Conservation (phyloP, 1,140 invertebrate species). For the Cydia fagiglandana region DNA sequence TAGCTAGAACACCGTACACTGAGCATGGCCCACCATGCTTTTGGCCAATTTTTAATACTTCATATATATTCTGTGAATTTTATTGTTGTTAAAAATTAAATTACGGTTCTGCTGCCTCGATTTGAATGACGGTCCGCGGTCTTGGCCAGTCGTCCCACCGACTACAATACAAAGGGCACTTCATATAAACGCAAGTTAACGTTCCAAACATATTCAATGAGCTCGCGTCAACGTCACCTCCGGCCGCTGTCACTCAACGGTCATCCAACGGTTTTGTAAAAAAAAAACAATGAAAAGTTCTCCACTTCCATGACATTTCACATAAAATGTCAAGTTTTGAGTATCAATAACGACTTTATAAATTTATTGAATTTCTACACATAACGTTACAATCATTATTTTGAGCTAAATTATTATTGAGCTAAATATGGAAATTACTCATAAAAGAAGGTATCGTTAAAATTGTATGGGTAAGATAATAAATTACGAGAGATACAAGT, state of each 20-base stretch:
- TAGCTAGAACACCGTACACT: too few species aligned
- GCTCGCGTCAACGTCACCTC: constrained; percentile 54
- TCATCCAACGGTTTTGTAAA: constrained; percentile 65
- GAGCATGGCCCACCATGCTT: too few species aligned
- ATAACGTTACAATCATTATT: not conserved
- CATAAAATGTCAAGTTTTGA: constrained; percentile 58
- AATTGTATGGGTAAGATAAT: constrained; percentile 24
- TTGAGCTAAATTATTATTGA: constrained; percentile 3
- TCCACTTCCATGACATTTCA: constrained; percentile 52
- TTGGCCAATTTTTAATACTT: not conserved
- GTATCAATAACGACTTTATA: constrained; percentile 36
- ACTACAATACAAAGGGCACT: constrained; percentile 54
- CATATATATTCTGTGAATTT: constrained; percentile 17
- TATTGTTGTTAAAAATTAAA: constrained; percentile 25
- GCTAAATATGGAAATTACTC: constrained; percentile 3
- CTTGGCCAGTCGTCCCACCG: constrained; percentile 34
- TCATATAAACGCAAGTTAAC: constrained; percentile 49
- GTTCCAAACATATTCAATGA: constrained; percentile 53
- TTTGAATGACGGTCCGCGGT: constrained; percentile 36
- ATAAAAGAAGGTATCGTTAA: constrained; percentile 21
- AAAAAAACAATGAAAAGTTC: constrained; percentile 48
- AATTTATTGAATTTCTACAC: not conserved
- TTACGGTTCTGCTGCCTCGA: constrained; percentile 1
- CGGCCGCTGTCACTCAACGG: constrained; percentile 68
- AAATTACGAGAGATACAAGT: constrained; percentile 29